These are phyloP conservation scores for Hipparchia sbordonii DNA, from an alignment of 2,888 invertebrate genomes.

Conservation along the genomic window DNA sequence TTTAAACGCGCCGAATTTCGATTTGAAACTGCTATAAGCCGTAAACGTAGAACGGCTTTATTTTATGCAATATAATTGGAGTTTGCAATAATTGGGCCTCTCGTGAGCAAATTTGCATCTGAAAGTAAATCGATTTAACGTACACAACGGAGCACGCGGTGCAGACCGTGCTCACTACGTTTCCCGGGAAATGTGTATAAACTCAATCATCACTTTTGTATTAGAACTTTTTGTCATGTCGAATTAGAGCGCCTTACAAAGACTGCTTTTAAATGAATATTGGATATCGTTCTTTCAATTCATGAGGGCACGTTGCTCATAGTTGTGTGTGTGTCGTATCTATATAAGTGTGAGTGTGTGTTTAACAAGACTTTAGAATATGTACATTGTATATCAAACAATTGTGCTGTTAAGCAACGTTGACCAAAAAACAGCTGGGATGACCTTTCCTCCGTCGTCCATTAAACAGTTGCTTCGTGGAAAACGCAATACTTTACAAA, in stretches of 20 bases:
- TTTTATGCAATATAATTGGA: constrained; percentile 34
- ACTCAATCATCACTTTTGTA: constrained; percentile 8
- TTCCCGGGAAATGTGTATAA: background rate
- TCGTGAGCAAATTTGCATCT: constrained; percentile 50
- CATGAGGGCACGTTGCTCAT: too few species aligned
- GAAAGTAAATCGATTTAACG: constrained; percentile 47
- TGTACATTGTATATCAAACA: too few species aligned
- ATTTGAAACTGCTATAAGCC: constrained; percentile 11
- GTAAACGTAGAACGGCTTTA: constrained; percentile 18
- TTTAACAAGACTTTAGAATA: too few species aligned
- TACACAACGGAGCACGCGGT: constrained; percentile 17
- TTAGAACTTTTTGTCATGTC: background rate
- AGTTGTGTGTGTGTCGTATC: too few species aligned
- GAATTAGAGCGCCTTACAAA: background rate
- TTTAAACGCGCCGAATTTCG: constrained; percentile 11
- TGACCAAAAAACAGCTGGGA: too few species aligned
- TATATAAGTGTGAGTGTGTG: too few species aligned
- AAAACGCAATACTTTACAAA: too few species aligned
- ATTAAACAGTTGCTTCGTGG: too few species aligned
- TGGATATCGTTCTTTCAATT: background rate
- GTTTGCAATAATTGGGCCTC: constrained; percentile 42
- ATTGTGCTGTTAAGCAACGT: too few species aligned
- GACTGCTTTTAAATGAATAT: background rate
- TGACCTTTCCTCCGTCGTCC: too few species aligned
- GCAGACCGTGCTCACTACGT: background rate